A percentile compares a stretch with the other conserved stretches of the same genome.
Conservation (phyloP, 2,113 vertebrate genomes). For the Zosterops hypoxanthus region DNA sequence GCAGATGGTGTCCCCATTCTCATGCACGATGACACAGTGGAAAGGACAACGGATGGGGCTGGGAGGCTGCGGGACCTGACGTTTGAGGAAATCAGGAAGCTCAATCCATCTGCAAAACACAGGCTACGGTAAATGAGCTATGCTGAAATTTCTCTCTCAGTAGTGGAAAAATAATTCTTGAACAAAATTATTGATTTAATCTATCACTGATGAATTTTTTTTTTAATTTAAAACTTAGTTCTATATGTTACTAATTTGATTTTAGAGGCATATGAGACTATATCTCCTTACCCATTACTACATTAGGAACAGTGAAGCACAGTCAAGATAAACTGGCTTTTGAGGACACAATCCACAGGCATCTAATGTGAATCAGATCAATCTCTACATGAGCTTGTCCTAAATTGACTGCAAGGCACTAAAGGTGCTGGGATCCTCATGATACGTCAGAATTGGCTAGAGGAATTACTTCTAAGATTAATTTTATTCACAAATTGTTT, state of each 20-base stretch:
- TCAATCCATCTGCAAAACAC: slow-evolving; percentile 92
- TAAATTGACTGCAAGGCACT: background rate
- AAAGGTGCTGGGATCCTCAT: background rate
- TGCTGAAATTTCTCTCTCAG: background rate
- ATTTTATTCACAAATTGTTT: background rate
- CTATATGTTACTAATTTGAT: background rate
- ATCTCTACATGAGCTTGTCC: background rate
- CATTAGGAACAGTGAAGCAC: background rate
- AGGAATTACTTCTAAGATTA: background rate
- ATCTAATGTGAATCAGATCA: background rate
- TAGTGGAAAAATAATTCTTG: background rate
- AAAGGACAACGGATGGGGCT: slow-evolving; percentile 91
- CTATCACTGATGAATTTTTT: background rate
- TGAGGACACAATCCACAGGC: background rate
- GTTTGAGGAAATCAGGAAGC: slow-evolving; percentile 82
- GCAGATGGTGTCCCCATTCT: slow-evolving; percentile 89
- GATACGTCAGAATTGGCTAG: background rate
- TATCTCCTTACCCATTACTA: background rate
- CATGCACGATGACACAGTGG: slow-evolving; percentile 93
- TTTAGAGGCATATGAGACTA: background rate
- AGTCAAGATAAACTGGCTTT: background rate
- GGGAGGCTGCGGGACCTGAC: slow-evolving; percentile 83
- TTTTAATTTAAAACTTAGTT: background rate
- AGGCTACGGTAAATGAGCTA: slow-evolving; percentile 78
- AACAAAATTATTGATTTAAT: background rate